These are phyloP conservation scores for Globia sparganii DNA, from an alignment of 2,888 invertebrate genomes.

Conservation along the genomic window DNA sequence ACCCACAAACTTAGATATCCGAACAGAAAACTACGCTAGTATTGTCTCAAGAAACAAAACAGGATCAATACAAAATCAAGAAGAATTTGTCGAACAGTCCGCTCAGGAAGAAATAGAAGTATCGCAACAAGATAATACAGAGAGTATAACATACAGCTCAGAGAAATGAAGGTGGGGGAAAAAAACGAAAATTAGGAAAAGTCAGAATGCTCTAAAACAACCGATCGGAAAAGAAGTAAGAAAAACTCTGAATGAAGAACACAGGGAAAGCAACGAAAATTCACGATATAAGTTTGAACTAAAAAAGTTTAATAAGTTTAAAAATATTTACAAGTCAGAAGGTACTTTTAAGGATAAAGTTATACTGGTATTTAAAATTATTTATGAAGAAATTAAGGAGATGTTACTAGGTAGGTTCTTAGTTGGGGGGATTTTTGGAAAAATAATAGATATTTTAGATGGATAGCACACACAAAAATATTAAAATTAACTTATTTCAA, in stretches of 20 bases:
- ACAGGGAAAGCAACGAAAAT: neutral
- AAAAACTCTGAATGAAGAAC: neutral
- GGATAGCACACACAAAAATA: too few species aligned
- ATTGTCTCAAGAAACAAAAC: too few species aligned
- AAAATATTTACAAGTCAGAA: neutral
- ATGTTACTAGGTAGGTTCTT: neutral
- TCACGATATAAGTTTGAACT: neutral
- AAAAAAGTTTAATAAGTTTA: constrained; percentile 1
- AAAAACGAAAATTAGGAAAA: neutral
- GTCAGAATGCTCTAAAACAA: neutral
- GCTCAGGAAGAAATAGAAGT: neutral
- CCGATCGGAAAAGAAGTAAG: neutral
- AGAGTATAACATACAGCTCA: neutral
- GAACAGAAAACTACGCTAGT: too few species aligned
- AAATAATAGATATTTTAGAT: too few species aligned
- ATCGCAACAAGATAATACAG: too few species aligned
- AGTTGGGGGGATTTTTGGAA: neutral
- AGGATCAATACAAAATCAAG: too few species aligned
- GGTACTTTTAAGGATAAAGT: neutral
- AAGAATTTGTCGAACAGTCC: neutral
- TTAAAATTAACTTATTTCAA: too few species aligned
- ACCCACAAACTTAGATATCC: too few species aligned
- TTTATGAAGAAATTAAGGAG: neutral
- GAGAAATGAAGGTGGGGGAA: neutral
- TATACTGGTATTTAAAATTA: neutral